Base-by-base conservation (phyloP, 2,888 invertebrate species). In the Erynnis tages region DNA sequence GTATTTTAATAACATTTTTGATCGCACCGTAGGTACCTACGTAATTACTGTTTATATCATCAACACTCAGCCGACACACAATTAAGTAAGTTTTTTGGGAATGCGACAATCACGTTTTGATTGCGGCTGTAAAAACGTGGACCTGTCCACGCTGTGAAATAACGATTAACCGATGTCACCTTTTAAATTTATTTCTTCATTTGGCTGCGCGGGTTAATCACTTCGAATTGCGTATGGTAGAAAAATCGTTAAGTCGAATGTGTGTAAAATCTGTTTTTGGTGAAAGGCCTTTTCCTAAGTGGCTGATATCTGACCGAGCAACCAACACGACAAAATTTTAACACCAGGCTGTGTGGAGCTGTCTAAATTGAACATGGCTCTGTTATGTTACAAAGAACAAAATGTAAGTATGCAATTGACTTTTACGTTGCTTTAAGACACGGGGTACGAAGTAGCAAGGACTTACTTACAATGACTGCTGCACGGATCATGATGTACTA, bases 41-140 rank as follows among this genome's bases (percentile, higher is more conserved):
- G 79, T 86, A 88, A 88, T 89, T 88, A 87, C 79, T 76, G 77
- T 82, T 81, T 82, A 82, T 82, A 76, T 78, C 83, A 83, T 86
- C 85, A 84, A 84, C 88, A 84, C 87, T 81, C 78, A 70, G 66
- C 75, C 66, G 68, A 23, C 80, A 84, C 80, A 84, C 81, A 86
- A 87, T 88, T 85, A 87, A 86, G 75, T 79, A 67, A 65, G 70
- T 76, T 80, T 84, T 88, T 84, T 79, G 73, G 76, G 72, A 76
- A 76, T 71, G 79, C 58, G 70, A 87, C 87, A 84, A 84, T 88
- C 83, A 84, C 77, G 78, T 75, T 85, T 87, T 85, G 84, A 87
- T 86, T 83, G 78, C 69, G 57, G 76, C 73, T 67, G 67, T 78
- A 77, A 81, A 76, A 79, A 79, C 69, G 64, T 79, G 79, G 79